A percentile compares a stretch with the other conserved stretches of the same genome.
Evolutionary conservation across 2,113 vertebrate genomes (phyloP).

Genomic region (Cathartes aura): DNA sequence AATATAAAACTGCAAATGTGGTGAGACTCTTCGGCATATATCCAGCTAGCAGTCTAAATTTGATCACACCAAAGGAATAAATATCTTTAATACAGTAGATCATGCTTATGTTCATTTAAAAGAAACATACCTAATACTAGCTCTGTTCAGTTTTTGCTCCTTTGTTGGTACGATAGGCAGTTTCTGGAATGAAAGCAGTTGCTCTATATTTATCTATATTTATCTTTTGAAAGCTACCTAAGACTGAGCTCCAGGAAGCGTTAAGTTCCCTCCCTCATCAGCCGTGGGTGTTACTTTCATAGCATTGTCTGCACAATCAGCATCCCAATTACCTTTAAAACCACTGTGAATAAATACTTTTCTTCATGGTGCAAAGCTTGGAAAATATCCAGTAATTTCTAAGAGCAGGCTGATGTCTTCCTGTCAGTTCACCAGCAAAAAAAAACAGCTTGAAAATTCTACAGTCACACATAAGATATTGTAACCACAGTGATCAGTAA

Average conservation of each 20-base stretch:
- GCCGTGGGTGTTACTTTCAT: not conserved
- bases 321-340: conserved; percentile 5
- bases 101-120: not conserved
- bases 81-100: not conserved
- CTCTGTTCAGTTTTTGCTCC: not conserved
- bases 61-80: not conserved
- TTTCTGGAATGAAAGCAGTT: not conserved
- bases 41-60: not conserved
- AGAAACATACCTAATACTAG: not conserved
- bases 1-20: not conserved
- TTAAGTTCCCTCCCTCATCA: not conserved
- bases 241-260: not conserved
- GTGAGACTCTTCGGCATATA: not conserved
- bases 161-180: not conserved
- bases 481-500: not conserved
- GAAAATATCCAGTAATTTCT: not conserved
- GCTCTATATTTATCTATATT: not conserved
- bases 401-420: not conserved
- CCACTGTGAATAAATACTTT: not conserved
- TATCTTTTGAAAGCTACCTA: not conserved
- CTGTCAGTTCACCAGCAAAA: not conserved
- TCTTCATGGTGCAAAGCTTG: not conserved
- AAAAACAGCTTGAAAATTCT: not conserved
- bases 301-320: not conserved
- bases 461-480: not conserved